Evolutionary conservation across 2,888 invertebrate genomes (phyloP).

Genomic region (Hedya salicella): DNA sequence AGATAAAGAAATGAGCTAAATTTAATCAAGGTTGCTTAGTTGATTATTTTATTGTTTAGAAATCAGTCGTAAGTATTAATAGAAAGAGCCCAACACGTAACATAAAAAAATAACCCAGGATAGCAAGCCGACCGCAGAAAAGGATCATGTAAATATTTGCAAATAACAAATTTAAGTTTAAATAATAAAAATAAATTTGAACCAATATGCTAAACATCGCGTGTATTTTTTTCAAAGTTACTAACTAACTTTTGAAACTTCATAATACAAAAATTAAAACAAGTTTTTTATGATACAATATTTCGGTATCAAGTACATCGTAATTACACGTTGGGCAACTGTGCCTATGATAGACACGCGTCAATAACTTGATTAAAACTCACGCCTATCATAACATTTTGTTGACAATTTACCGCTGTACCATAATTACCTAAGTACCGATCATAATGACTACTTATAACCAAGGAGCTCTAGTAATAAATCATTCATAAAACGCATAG

Average conservation of each 20-base stretch:
- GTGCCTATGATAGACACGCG: slow-evolving; percentile 20
- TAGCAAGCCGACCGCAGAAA: too few relatives aligned
- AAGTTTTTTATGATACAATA: slow-evolving; percentile 6
- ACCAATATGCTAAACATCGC: too few relatives aligned
- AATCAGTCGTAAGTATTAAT: too few relatives aligned
- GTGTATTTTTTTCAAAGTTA: background rate
- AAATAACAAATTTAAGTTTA: too few relatives aligned
- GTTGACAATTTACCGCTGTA: slow-evolving; percentile 32
- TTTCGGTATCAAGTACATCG: background rate
- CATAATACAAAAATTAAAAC: background rate
- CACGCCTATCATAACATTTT: slow-evolving; percentile 19
- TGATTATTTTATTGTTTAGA: too few relatives aligned
- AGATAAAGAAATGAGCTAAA: too few relatives aligned
- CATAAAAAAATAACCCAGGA: too few relatives aligned
- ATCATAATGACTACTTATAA: slow-evolving; percentile 33
- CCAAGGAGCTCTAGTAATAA: slow-evolving; percentile 46
- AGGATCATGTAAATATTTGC: too few relatives aligned
- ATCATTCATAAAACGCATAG: slow-evolving; percentile 26
- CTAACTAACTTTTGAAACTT: background rate
- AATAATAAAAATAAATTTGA: too few relatives aligned
- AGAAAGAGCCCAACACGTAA: too few relatives aligned
- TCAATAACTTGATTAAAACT: slow-evolving; percentile 27
- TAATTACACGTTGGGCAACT: slow-evolving; percentile 15
- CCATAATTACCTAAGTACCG: slow-evolving; percentile 39
- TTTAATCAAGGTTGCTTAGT: too few relatives aligned